phyloP scores from a whole-genome alignment of 1,140 invertebrate genomes.

The Druon quercuslanigerum region DNA sequence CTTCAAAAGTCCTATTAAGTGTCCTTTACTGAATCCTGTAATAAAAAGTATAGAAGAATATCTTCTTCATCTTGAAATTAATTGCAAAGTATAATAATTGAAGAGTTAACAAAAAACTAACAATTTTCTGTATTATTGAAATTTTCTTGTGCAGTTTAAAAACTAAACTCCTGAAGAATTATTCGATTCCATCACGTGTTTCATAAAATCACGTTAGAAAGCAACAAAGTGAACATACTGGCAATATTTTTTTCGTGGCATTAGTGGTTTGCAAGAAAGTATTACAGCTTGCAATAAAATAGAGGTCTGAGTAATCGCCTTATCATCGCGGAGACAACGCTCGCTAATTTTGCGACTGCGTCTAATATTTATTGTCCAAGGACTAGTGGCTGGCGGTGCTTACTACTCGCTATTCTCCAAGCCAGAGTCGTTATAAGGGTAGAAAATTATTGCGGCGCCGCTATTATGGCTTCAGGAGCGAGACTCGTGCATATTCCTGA shows the following conservation, averaged over 20 bases:
- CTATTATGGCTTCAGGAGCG: conserved; percentile 46
- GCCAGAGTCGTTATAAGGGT: conserved; percentile 44
- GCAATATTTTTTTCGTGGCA: conserved; percentile 32
- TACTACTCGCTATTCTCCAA: conserved; percentile 47
- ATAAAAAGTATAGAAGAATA: no score
- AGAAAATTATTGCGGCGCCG: conserved; percentile 66
- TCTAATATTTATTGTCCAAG: conserved; percentile 64
- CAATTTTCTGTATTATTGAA: no score
- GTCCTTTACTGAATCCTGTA: no score
- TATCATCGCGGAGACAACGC: conserved; percentile 58
- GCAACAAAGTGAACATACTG: conserved; percentile 48
- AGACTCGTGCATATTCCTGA: conserved; percentile 45
- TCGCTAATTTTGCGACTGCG: conserved; percentile 64
- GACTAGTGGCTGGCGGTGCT: conserved; percentile 40
- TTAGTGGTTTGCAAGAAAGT: conserved; percentile 45
- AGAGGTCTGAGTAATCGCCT: conserved; percentile 48
- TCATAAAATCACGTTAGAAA: conserved; percentile 34
- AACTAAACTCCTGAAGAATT: no score
- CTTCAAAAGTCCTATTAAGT: no score
- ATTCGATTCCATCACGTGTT: neutral
- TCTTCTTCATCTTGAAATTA: no score
- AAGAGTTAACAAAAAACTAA: no score
- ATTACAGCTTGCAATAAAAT: conserved; percentile 32
- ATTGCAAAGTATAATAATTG: no score
- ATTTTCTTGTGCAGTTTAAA: no score